A percentile compares a stretch with the other conserved stretches of the same genome.
Evolutionary conservation across 2,888 invertebrate species (phyloP).

Genomic region (Lasioglossum leucozonium): DNA sequence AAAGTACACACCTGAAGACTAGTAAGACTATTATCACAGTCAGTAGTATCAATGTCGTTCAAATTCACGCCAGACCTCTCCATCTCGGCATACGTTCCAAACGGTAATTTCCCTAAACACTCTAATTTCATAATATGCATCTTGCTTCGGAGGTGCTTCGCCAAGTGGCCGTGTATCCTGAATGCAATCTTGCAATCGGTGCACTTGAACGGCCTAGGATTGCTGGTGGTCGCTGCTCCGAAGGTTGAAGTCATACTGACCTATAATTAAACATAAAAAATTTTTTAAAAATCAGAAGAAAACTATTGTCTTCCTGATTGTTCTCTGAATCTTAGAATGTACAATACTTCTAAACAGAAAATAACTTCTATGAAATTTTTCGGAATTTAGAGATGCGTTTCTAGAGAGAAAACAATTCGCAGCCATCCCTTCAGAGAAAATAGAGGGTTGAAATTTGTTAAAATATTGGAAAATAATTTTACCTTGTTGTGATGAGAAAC

Average conservation of each 20-base stretch:
- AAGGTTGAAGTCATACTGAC: constrained; percentile 93
- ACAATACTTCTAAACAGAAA: background rate
- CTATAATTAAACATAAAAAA: constrained; percentile 70
- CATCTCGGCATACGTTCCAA: constrained; percentile 97
- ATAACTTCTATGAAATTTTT: background rate
- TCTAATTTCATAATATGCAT: constrained; percentile 98
- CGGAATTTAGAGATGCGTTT: background rate
- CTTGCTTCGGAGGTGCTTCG: constrained; percentile 98
- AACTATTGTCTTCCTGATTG: background rate
- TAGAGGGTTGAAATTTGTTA: background rate
- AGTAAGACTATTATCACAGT: constrained; percentile 97
- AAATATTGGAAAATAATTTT: background rate
- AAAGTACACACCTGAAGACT: constrained; percentile 88
- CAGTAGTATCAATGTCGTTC: constrained; percentile 97
- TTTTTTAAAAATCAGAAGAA: background rate
- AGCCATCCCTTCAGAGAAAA: background rate
- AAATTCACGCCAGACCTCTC: constrained; percentile 95
- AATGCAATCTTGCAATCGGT: constrained; percentile 98
- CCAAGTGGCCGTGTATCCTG: constrained; percentile 97
- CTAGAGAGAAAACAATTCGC: background rate
- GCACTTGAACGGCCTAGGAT: constrained; percentile 98
- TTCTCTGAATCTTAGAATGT: background rate
- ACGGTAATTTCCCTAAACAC: constrained; percentile 95
- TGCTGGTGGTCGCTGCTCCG: constrained; percentile 93
- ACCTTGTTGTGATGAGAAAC: constrained; percentile 97